Evolutionary conservation across 2,113 vertebrate genomes (phyloP), one percentile per base, ranked within the genome.

Genomic region (Poecilia latipinna): DNA sequence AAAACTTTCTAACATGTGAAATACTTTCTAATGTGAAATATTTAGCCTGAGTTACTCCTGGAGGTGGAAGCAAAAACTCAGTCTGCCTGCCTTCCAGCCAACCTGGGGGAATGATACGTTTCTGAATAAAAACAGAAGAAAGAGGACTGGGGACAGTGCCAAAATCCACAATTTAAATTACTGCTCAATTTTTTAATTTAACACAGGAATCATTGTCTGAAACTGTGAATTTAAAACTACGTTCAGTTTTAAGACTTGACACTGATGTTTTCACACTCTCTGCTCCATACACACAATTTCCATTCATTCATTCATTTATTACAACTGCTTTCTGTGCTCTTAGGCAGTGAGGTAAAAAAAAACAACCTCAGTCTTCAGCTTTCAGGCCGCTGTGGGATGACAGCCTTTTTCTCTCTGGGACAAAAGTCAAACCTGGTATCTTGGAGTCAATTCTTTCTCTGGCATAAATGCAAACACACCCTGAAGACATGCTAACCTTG

Each of bases 71-170:
- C 91, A 85, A 92, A 89, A 85, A 86, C 92, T 94, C 78, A 63
- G 8, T 48, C 80, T 85, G 93, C 94, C 89, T 92, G 88, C 72
- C 91, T 91, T 90, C 93, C 90, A 89, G 75, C 88, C 82, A 87
- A 84, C 93, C 93, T 87, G 32, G n/a, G 90, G 93, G 93, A 93
- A 93, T 85, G 88, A 87, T 91, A 93, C 92, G 93, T 94, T 96
- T 93, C 93, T 85, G 94, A 91, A 91, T 93, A 91, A 91, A 93
- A 92, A 79, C 88, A 91, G 12, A 90, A 88, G 94, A 95, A 92
- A 91, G 90, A 86, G 93, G 68, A 91, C 92, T 91, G 94, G 94
- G 88, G 33, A 0, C 1, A 17, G 42, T 0, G 73, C 80, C 80
- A 72, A 71, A 19, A 69, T 73, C 80, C 24, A 79, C 82, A 70